phyloP scores from a whole-genome alignment of 2,888 invertebrate species.

The Drosophila sordidapex region DNA sequence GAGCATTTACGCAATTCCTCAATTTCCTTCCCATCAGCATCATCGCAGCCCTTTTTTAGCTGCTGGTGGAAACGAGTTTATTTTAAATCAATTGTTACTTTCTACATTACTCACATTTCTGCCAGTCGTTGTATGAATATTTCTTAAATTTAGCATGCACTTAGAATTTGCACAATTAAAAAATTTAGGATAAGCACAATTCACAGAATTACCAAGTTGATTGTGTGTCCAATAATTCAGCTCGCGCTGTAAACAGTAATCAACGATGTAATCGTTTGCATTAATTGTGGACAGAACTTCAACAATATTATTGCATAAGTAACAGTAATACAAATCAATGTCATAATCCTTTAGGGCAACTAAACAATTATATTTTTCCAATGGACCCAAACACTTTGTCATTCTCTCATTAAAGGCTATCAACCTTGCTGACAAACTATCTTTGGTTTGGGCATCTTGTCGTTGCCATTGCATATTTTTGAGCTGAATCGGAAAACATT shows the following conservation, averaged over 20 bases:
- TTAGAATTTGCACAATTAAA: not conserved
- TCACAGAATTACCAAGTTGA: not conserved
- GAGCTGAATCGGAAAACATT: not conserved
- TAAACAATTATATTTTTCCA: constrained; percentile 22
- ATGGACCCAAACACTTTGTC: not conserved
- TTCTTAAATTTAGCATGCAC: not conserved
- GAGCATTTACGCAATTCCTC: constrained; percentile 11
- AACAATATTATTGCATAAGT: constrained; percentile 12
- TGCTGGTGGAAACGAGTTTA: not conserved
- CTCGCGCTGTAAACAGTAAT: not conserved
- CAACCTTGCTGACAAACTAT: not conserved
- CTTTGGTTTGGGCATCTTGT: not conserved
- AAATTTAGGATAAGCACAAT: not conserved
- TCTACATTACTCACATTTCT: constrained; percentile 4
- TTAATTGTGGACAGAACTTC: constrained; percentile 13
- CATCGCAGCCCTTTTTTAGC: not conserved
- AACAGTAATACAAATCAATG: constrained; percentile 20
- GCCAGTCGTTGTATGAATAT: not conserved
- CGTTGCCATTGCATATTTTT: constrained; percentile 2
- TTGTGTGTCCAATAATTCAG: not conserved
- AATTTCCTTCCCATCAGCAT: not conserved
- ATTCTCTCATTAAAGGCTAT: not conserved
- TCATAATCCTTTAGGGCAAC: not conserved
- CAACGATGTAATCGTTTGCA: not conserved
- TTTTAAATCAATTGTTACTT: not conserved